Evolutionary conservation across 2,797 vertebrate genomes (phyloP), one percentile per base, ranked within the genome.

Genomic region (Furcifer pardalis): DNA sequence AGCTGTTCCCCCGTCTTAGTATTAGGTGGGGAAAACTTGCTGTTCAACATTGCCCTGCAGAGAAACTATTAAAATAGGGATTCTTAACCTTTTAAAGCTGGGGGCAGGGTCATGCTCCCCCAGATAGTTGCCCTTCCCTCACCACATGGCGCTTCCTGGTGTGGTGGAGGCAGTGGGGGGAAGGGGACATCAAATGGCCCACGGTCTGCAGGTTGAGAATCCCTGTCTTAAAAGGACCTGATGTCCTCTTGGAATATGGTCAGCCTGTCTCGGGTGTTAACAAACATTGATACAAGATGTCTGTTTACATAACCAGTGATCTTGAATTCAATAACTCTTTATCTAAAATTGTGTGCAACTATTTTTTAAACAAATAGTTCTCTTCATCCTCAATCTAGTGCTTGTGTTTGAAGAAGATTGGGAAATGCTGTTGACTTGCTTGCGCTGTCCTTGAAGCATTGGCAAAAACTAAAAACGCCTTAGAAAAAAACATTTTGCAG

Each of bases 351-450:
- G 32, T 71, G 35, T 68, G 40, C 30, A 60, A 15, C 32, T 73
- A 86, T 35, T 5, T 30, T 84, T 78, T 3, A 5, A 1, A 2
- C 84, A 81, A 71, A 9, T 9, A n/a, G 44, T 80, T 25, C 25
- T 56, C 76, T 77, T 60, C 40, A 27, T 17, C 12, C 80, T 81
- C 30, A 56, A 75, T 66, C 8, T 87, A 83, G 21, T 66, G 35
- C 68, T 72, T 1, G 1, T 56, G 44, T 42, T 65, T 78, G 56
- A 79, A 52, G 78, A 15, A 69, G 88, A 86, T 77, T 82, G 4
- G 81, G 76, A 83, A 75, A 91, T 63, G 3, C 8, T 79, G 25
- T 76, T 89, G 60, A 76, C 81, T 90, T 90, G 40, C 69, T 7
- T 81, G 69, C 23, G 89, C 1, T 86, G 79, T 79, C 78, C 12